Conservation (phyloP, 1,140 invertebrate species). For the Harpegnathos saltator region DNA sequence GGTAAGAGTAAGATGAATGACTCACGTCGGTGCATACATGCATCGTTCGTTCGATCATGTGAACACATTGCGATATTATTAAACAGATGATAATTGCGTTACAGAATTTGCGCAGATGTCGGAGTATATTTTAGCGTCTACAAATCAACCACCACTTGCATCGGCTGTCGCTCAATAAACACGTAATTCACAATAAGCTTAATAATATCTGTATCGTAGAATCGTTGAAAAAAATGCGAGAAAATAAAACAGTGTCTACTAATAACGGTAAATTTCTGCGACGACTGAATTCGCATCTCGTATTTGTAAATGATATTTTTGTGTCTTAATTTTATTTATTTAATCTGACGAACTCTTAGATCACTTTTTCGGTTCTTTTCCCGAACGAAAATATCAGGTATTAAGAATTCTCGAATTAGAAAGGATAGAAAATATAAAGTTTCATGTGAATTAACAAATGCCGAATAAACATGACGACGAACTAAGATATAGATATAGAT, state of each 20-base stretch:
- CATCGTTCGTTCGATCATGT: neutral
- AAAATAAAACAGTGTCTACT: neutral
- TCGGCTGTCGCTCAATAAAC: neutral
- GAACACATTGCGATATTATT: neutral
- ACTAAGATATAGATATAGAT: neutral
- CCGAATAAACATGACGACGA: neutral
- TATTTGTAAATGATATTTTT: neutral
- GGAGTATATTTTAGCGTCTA: neutral
- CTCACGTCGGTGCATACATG: neutral
- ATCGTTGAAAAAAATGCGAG: neutral
- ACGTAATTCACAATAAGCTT: neutral
- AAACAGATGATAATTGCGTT: too few relatives aligned
- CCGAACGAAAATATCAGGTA: neutral
- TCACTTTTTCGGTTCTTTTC: neutral
- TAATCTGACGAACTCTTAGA: conserved; percentile 1
- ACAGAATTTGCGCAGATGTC: conserved; percentile 1
- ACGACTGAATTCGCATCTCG: neutral
- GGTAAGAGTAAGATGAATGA: conserved; percentile 68
- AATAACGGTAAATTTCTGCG: neutral
- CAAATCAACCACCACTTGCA: neutral
- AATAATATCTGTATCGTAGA: neutral
- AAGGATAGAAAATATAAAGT: neutral
- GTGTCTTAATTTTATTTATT: conserved; percentile 14
- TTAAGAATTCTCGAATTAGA: neutral
- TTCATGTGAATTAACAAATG: neutral